Percentiles rank a stretch among this genome's conserved stretches.
phyloP scores from a whole-genome alignment of 2,113 vertebrate genomes.

The Thalassoma bifasciatum region DNA sequence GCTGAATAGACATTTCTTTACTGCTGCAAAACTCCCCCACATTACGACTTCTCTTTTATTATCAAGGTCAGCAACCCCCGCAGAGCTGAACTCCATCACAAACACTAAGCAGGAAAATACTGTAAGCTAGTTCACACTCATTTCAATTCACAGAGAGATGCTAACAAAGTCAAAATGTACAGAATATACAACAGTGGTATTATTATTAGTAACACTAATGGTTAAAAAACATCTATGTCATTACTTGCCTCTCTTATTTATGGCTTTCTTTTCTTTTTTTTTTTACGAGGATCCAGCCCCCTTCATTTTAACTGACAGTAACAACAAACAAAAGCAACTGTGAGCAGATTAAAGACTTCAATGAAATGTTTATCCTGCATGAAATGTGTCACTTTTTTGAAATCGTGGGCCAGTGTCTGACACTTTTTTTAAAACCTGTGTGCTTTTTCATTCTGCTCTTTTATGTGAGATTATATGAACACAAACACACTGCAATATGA shows the following conservation, averaged over 20 bases:
- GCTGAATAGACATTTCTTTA: constrained; percentile 31
- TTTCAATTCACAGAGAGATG: constrained; percentile 2
- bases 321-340: constrained; percentile 23
- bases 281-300: constrained; percentile 65
- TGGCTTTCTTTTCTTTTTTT: constrained; percentile 3
- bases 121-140: constrained; percentile 15
- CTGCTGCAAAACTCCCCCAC: background rate
- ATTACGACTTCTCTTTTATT: constrained; percentile 17
- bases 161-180: constrained; percentile 11
- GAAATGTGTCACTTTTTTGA: constrained; percentile 39
- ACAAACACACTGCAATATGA: background rate
- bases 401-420: background rate
- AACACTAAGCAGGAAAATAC: constrained; percentile 24
- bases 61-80: background rate
- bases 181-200: constrained; percentile 8
- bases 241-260: background rate
- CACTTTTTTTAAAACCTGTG: background rate
- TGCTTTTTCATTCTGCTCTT: background rate
- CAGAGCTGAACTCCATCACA: constrained; percentile 6
- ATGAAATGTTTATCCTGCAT: constrained; percentile 32
- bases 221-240: constrained; percentile 5
- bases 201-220: constrained; percentile 5
- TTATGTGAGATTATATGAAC: background rate
- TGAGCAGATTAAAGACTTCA: constrained; percentile 20
- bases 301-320: constrained; percentile 2